phyloP scores from a whole-genome alignment of 2,113 vertebrate species.

The Cyprinodon variegatus region DNA sequence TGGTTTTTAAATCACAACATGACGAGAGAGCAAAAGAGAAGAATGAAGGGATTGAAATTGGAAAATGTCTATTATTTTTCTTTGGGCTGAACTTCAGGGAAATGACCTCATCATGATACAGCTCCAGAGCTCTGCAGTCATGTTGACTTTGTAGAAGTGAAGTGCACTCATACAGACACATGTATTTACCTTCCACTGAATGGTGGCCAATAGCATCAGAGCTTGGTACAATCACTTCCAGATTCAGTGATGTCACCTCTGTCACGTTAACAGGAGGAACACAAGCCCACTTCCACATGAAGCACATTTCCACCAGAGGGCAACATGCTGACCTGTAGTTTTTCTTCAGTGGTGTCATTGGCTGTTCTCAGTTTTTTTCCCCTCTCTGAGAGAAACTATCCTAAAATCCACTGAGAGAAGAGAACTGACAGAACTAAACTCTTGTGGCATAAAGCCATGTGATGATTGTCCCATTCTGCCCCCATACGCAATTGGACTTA shows the following conservation, averaged over 20 bases:
- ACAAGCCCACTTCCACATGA: slow-evolving; percentile 16
- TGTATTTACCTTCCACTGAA: slow-evolving; percentile 72
- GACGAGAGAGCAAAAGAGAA: slow-evolving; percentile 36
- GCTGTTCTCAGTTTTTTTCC: slow-evolving; percentile 27
- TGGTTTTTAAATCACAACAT: slow-evolving; percentile 20
- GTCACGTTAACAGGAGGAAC: slow-evolving; percentile 70
- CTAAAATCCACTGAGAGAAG: slow-evolving; percentile 18
- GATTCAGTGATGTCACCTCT: slow-evolving; percentile 73
- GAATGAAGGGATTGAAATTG: slow-evolving; percentile 57
- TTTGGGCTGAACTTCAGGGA: slow-evolving; percentile 85
- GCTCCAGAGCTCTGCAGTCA: slow-evolving; percentile 80
- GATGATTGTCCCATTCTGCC: not conserved
- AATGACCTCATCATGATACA: slow-evolving; percentile 87
- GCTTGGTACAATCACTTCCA: slow-evolving; percentile 90
- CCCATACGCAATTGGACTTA: too few relatives aligned
- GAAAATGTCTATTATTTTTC: slow-evolving; percentile 78
- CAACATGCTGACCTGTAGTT: slow-evolving; percentile 36
- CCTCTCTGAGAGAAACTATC: slow-evolving; percentile 14
- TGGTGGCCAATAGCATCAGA: slow-evolving; percentile 86
- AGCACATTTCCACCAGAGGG: slow-evolving; percentile 38
- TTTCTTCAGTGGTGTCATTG: slow-evolving; percentile 27
- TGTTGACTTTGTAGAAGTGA: slow-evolving; percentile 82
- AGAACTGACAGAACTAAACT: slow-evolving; percentile 35
- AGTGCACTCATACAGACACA: slow-evolving; percentile 22
- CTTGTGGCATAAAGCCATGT: slow-evolving; percentile 30